phyloP scores from a whole-genome alignment of 1,140 invertebrate species.

The Cydia amplana region DNA sequence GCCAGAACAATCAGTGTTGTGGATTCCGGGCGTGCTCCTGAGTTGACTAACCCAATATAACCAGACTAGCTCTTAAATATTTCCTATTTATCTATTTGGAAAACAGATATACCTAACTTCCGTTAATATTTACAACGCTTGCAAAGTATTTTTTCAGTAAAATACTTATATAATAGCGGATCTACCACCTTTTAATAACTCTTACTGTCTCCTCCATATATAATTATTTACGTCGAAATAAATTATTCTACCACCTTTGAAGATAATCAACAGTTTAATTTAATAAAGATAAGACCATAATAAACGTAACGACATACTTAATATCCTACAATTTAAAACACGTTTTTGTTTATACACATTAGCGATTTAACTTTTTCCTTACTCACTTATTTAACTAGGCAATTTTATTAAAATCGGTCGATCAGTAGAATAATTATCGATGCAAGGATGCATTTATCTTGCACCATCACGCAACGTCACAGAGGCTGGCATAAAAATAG shows the following conservation, averaged over 20 bases:
- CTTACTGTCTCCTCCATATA: too few species aligned
- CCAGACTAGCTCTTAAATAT: neutral
- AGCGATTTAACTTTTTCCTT: neutral
- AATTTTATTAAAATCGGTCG: constrained; percentile 1
- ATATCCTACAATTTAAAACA: neutral
- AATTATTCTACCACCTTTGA: neutral
- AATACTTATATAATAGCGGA: neutral
- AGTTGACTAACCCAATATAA: constrained; percentile 46
- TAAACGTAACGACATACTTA: neutral
- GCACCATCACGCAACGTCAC: constrained; percentile 30
- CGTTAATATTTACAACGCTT: too few species aligned
- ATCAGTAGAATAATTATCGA: constrained; percentile 14
- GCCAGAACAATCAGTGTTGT: constrained; percentile 63
- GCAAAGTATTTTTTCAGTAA: neutral
- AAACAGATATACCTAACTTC: too few species aligned
- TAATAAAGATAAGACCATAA: neutral
- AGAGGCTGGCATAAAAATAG: constrained; percentile 42
- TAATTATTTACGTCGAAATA: too few species aligned
- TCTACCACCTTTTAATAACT: neutral
- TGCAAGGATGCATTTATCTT: constrained; percentile 9
- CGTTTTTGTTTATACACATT: neutral
- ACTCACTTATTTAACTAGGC: neutral
- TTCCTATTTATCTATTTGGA: neutral
- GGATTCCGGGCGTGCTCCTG: constrained; percentile 46
- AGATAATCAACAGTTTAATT: neutral